Evolutionary conservation across 2,113 vertebrate species (phyloP), one percentile per base, ranked within the genome.

Genomic region (Myocastor coypus): DNA sequence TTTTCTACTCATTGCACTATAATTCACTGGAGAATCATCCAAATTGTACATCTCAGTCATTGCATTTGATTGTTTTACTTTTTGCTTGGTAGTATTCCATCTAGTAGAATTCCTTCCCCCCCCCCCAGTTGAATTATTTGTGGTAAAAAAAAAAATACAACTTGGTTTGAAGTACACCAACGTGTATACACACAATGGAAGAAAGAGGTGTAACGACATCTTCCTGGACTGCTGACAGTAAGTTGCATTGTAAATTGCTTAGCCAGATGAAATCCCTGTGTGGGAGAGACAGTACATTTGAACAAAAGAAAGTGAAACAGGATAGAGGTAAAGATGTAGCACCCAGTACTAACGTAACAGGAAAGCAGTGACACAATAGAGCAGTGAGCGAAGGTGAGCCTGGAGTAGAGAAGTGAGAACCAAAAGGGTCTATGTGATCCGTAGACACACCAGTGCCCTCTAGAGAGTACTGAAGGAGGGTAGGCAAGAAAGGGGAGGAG

Each of bases 121-220:
- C n/a, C n/a, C n/a, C n/a, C n/a, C n/a, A n/a, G 40, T 66, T 46
- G 69, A 46, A 78, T 91, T 91, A 46, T 90, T 95, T n/a, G 69
- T 63, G 5, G 32, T 57, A 81, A 81, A 87, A 73, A 86, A 81
- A 81, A 87, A 73, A 86, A 28, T n/a, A 46, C 32, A 80, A 87
- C 75, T 94, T 90, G 22, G 19, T 86, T 89, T 96, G 28, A n/a
- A n/a, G n/a, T n/a, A n/a, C n/a, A n/a, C n/a, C 92, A 40, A 14
- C 50, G 50, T 11, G 2, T 69, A 13, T 63, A 19, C 57, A 37
- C 30, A 32, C 12, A 63, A 64, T 12, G 32, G 7, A 92, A 16
- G 28, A 92, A 89, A 22, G 28, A 91, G 24, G 10, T 69, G 42
- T n/a, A 20, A 75, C 55, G 71, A 24, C 63, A 24, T 1, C 30